Evolutionary conservation across 2,888 invertebrate species (phyloP).

Genomic region (Heliconius hortense): DNA sequence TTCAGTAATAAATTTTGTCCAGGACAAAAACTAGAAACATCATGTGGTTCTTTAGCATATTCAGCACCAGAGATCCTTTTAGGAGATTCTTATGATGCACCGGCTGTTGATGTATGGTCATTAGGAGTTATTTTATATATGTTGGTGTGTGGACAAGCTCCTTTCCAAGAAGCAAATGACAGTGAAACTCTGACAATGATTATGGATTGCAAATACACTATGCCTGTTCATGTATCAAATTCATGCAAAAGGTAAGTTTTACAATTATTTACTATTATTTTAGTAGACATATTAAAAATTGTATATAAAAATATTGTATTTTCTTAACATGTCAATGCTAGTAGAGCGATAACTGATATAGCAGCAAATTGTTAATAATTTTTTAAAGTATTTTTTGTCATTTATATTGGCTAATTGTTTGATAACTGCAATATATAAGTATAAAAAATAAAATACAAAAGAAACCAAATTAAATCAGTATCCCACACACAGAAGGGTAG

Average conservation of each 20-base stretch:
- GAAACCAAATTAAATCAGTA: too few relatives aligned
- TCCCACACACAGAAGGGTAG: too few relatives aligned
- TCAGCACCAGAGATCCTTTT: slow-evolving; percentile 99
- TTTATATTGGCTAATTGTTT: too few relatives aligned
- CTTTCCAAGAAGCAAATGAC: slow-evolving; percentile 99
- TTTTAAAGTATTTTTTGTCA: too few relatives aligned
- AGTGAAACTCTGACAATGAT: slow-evolving; percentile 99
- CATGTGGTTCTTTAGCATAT: slow-evolving; percentile 99
- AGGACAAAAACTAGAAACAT: slow-evolving; percentile 97
- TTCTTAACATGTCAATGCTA: too few relatives aligned
- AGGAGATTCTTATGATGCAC: slow-evolving; percentile 99
- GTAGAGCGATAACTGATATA: too few relatives aligned
- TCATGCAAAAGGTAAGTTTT: slow-evolving; percentile 88
- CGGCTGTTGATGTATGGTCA: slow-evolving; percentile 99
- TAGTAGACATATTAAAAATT: too few relatives aligned
- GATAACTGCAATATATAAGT: too few relatives aligned
- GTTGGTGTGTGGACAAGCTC: slow-evolving; percentile 98
- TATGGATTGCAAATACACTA: slow-evolving; percentile 98
- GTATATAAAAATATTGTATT: too few relatives aligned
- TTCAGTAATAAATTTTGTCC: slow-evolving; percentile 98
- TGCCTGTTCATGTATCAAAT: slow-evolving; percentile 93
- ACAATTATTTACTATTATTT: too few relatives aligned
- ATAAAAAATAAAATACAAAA: too few relatives aligned
- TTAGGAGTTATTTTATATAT: slow-evolving; percentile 99
- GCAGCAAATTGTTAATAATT: too few relatives aligned